These are phyloP conservation scores for Montipora foliosa DNA, from an alignment of 64 coral and sea anemone species.

Conservation along the genomic window DNA sequence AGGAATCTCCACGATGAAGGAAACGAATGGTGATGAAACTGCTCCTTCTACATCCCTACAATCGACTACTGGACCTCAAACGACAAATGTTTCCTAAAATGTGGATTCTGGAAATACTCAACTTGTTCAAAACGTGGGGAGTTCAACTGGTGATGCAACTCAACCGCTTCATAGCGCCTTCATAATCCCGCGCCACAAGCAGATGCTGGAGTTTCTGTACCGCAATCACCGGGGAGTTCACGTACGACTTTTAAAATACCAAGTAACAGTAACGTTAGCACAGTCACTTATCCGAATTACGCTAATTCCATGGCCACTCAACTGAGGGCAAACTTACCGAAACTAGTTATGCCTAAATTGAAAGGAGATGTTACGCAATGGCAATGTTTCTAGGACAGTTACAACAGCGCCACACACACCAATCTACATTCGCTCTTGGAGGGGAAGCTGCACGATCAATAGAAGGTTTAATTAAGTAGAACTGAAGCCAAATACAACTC, in stretches of 20 bases:
- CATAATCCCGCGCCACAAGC: too few species aligned
- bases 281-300: too few species aligned
- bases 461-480: too few species aligned
- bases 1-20: neutral
- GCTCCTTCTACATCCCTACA: neutral
- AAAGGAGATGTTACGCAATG: slow-evolving; percentile 41
- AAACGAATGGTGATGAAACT: slow-evolving; percentile 23
- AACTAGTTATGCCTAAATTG: slow-evolving; percentile 46
- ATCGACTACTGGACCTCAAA: neutral
- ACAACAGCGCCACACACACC: slow-evolving; percentile 38
- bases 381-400: slow-evolving; percentile 56
- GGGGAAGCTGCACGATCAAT: slow-evolving; percentile 5
- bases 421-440: slow-evolving; percentile 4
- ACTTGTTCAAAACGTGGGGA: too few species aligned
- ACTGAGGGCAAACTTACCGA: neutral
- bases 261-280: too few species aligned
- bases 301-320: too few species aligned
- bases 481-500: too few species aligned
- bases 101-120: neutral
- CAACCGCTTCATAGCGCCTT: too few species aligned
- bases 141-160: too few species aligned
- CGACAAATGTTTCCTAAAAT: neutral
- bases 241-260: too few species aligned
- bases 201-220: too few species aligned
- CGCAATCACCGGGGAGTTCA: neutral